A percentile compares a stretch with the other conserved stretches of the same genome.
phyloP scores from a whole-genome alignment of 2,888 invertebrate species.

The Sicus ferrugineus region DNA sequence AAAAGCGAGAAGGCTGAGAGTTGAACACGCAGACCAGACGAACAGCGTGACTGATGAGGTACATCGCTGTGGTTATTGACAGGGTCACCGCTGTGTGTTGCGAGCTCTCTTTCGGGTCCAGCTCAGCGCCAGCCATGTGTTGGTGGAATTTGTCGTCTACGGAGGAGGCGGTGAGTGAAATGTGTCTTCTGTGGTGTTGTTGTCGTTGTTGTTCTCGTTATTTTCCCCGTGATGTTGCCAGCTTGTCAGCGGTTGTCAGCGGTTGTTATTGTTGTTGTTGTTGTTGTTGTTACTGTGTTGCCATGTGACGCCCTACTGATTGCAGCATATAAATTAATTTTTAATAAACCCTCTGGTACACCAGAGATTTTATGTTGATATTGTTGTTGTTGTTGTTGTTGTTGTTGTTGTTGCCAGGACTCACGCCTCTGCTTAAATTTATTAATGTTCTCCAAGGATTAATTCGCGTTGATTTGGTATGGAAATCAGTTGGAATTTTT shows the following conservation, averaged over 20 bases:
- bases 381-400: not conserved
- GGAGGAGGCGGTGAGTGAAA: not conserved
- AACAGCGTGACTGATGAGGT: not conserved
- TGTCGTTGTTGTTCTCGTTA: not conserved
- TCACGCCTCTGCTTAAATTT: not conserved
- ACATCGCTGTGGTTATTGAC: too few species aligned
- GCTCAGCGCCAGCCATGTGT: not conserved
- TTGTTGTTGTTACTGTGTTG: not conserved
- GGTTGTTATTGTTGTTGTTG: not conserved
- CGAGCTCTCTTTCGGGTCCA: too few species aligned
- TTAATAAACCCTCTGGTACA: constrained; percentile 16
- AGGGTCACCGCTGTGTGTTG: too few species aligned
- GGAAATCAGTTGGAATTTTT: constrained; percentile 2
- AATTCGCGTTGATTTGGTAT: constrained; percentile 2
- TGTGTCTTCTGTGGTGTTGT: not conserved
- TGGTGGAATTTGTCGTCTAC: not conserved
- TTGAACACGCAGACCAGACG: not conserved
- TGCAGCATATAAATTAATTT: constrained; percentile 32
- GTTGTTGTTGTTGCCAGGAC: not conserved
- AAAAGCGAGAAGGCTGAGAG: not conserved
- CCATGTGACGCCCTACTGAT: not conserved
- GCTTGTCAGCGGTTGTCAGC: not conserved
- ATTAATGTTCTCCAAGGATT: constrained; percentile 13
- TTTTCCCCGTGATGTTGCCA: too few species aligned
- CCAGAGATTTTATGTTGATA: not conserved